Evolutionary conservation across 2,797 vertebrate genomes (phyloP).

Genomic region (Rhabdomys pumilio): DNA sequence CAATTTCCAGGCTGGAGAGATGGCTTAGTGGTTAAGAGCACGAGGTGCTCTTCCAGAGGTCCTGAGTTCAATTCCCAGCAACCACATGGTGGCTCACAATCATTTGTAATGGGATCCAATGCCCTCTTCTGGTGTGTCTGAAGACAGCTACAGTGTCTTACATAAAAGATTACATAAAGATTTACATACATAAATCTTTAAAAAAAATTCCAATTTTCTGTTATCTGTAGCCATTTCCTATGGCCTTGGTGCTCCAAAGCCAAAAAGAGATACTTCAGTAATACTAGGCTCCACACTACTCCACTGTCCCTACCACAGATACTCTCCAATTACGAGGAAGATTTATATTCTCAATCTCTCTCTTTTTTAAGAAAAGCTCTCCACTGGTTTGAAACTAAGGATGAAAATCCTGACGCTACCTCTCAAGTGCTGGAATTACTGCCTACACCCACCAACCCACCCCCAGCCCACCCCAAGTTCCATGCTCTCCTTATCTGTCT

Average conservation of each 20-base stretch:
- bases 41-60: too few relatives aligned
- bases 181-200: too few relatives aligned
- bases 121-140: too few relatives aligned
- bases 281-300: not conserved
- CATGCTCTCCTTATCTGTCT: not conserved
- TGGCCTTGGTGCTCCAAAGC: not conserved
- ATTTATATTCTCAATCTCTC: not conserved
- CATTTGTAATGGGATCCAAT: too few relatives aligned
- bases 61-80: too few relatives aligned
- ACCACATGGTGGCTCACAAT: too few relatives aligned
- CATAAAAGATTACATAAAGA: too few relatives aligned
- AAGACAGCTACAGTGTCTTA: too few relatives aligned
- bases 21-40: too few relatives aligned
- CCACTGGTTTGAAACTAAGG: not conserved
- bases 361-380: not conserved
- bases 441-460: too few relatives aligned
- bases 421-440: not conserved
- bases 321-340: not conserved
- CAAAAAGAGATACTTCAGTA: not conserved
- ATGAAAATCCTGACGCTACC: not conserved
- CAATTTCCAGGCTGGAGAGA: not conserved
- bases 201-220: conserved; percentile 33
- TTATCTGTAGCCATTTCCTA: not conserved
- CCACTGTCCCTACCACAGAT: not conserved
- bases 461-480: not conserved